Percentiles rank a stretch among this genome's conserved stretches.
Conservation (phyloP, 2,888 invertebrate genomes). For the Sycophila texana region DNA sequence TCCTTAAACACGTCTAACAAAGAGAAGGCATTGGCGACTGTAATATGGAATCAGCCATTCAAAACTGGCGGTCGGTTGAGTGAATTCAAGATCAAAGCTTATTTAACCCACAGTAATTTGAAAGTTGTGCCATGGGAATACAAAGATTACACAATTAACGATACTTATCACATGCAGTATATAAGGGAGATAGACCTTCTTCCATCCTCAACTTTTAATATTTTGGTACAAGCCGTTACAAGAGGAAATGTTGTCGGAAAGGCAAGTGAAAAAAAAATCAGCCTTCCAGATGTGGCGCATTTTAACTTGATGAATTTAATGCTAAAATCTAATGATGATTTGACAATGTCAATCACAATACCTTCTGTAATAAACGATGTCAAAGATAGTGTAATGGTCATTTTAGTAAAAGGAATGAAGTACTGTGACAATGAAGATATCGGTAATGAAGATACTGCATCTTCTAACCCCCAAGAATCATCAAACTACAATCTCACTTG, state of each 20-base stretch:
- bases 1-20: background rate
- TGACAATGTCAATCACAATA: constrained; percentile 58
- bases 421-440: constrained; percentile 26
- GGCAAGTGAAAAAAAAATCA: background rate
- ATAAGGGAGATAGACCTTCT: constrained; percentile 51
- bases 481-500: constrained; percentile 35
- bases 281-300: constrained; percentile 45
- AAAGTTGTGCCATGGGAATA: constrained; percentile 1
- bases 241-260: constrained; percentile 21
- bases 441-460: constrained; percentile 3
- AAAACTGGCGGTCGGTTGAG: constrained; percentile 55
- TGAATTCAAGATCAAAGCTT: constrained; percentile 54
- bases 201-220: constrained; percentile 59
- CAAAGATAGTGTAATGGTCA: constrained; percentile 46
- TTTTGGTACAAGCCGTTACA: constrained; percentile 58
- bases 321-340: constrained; percentile 34
- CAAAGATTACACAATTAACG: background rate
- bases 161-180: constrained; percentile 55
- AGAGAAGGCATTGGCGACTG: constrained; percentile 44
- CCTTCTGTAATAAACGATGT: constrained; percentile 61
- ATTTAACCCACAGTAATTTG: background rate
- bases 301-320: constrained; percentile 50
- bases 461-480: background rate
- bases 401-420: constrained; percentile 59
- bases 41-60: constrained; percentile 63